A percentile compares a stretch with the other conserved stretches of the same genome.
Conservation (phyloP, 2,797 vertebrate species). For the Cygnus olor region DNA sequence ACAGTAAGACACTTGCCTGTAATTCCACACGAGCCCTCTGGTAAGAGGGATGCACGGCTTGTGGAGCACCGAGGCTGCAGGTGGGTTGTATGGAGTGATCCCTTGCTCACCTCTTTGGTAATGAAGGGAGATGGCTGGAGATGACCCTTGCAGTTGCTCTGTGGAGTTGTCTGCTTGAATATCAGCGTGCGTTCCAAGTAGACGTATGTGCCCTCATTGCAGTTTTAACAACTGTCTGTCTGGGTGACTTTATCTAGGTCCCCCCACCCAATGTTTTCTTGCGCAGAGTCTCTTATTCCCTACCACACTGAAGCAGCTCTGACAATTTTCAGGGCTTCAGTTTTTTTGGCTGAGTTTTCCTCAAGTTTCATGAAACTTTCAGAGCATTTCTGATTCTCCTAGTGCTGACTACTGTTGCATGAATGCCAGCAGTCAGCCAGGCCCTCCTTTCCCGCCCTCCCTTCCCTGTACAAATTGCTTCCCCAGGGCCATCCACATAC, state of each 20-base stretch:
- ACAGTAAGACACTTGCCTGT: neutral
- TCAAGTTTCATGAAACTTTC: neutral
- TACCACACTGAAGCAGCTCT: neutral
- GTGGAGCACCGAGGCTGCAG: neutral
- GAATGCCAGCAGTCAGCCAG: conserved; percentile 17
- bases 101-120: neutral
- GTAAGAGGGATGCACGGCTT: neutral
- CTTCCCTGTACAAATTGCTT: conserved; percentile 39
- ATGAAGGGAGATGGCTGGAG: neutral
- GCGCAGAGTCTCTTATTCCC: neutral
- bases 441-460: neutral
- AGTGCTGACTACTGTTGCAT: neutral
- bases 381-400: neutral
- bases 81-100: accelerated
- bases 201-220: accelerated
- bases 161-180: accelerated
- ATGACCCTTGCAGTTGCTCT: neutral
- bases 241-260: neutral
- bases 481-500: conserved; percentile 23
- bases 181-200: neutral
- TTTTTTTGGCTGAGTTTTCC: neutral
- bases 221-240: neutral
- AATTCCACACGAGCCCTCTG: accelerated
- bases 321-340: neutral
- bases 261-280: neutral